Evolutionary conservation across 2,113 vertebrate species (phyloP).

Genomic region (Sorex fumeus): DNA sequence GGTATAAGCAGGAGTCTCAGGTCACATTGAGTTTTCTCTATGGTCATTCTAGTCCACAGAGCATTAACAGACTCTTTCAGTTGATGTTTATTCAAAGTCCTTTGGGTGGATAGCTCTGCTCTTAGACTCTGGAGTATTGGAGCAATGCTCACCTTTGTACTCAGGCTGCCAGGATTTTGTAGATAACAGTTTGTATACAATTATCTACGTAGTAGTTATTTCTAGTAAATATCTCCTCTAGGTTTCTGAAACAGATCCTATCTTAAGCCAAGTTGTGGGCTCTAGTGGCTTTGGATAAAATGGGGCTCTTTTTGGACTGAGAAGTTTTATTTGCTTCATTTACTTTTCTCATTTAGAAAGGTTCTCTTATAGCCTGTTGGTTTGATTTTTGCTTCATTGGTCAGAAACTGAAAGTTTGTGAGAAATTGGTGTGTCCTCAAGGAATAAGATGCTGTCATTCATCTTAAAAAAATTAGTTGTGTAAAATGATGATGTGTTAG

Average conservation of each 20-base stretch:
- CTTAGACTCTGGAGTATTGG: slow-evolving; percentile 2
- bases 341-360: slow-evolving; percentile 43
- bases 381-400: slow-evolving; percentile 53
- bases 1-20: not conserved
- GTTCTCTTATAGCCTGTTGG: slow-evolving; percentile 20
- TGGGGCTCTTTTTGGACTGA: not conserved
- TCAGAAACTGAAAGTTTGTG: slow-evolving; percentile 60
- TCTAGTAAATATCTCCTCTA: not conserved
- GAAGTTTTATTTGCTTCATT: too few species aligned
- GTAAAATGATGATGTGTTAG: not conserved
- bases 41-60: not conserved
- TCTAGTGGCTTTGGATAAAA: slow-evolving; percentile 35
- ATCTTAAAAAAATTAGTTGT: slow-evolving; percentile 11
- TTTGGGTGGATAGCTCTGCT: slow-evolving; percentile 27
- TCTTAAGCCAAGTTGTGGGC: slow-evolving; percentile 28
- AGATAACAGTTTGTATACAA: slow-evolving; percentile 7
- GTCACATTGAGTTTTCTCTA: not conserved
- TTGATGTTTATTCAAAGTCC: not conserved
- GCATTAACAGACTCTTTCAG: slow-evolving; percentile 12
- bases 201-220: slow-evolving; percentile 38
- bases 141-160: slow-evolving; percentile 2
- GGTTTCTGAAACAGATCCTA: slow-evolving; percentile 41
- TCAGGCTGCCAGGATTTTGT: slow-evolving; percentile 32
- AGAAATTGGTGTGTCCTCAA: slow-evolving; percentile 31
- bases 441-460: not conserved